These are phyloP conservation scores for Caenorhabditis sp. DNA, from an alignment of 2,888 invertebrate genomes.

Conservation along the genomic window DNA sequence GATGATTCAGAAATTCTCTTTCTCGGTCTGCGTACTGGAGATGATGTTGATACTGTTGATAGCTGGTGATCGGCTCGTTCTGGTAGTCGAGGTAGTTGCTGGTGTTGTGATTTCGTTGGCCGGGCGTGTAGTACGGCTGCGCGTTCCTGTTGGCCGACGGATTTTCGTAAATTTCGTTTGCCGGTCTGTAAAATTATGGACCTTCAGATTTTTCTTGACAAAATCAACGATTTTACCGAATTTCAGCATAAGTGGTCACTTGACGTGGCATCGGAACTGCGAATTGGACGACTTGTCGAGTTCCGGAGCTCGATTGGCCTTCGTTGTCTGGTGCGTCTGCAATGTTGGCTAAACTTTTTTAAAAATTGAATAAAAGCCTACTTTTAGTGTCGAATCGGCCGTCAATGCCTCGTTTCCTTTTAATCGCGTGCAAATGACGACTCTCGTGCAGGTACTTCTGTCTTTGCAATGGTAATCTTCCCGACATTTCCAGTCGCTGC, in stretches of 20 bases:
- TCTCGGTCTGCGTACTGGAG: neutral
- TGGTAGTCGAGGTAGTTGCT: too few species aligned
- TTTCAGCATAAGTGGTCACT: slow-evolving; percentile 11
- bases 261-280: neutral
- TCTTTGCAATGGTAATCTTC: slow-evolving; percentile 18
- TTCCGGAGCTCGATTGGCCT: neutral
- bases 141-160: too few species aligned
- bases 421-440: slow-evolving; percentile 35
- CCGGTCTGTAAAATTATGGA: neutral
- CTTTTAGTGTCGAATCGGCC: slow-evolving; percentile 31
- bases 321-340: too few species aligned
- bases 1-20: too few species aligned
- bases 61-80: slow-evolving; percentile 2
- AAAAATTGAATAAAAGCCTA: too few species aligned
- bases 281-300: neutral
- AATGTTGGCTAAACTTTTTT: too few species aligned
- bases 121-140: too few species aligned
- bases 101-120: too few species aligned
- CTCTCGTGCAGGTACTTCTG: slow-evolving; percentile 50
- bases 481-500: neutral
- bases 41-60: slow-evolving; percentile 9
- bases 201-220: too few species aligned
- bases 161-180: neutral
- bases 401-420: neutral
- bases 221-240: slow-evolving; percentile 9